Conservation (phyloP, 2,113 vertebrate species). For the Xiphias gladius region DNA sequence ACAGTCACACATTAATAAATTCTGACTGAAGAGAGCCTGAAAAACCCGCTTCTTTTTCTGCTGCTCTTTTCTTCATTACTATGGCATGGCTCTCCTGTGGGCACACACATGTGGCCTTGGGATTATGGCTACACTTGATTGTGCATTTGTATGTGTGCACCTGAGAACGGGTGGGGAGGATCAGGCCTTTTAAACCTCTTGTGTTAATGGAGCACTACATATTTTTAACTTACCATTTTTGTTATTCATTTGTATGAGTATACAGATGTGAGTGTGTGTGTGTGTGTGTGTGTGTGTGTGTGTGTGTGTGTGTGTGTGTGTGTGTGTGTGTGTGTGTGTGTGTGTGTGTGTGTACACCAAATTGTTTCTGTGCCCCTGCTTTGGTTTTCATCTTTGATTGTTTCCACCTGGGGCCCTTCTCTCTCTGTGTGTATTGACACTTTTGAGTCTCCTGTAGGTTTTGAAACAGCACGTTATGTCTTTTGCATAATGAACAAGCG, state of each 20-base stretch:
- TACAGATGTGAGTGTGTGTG: background rate
- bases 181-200: background rate
- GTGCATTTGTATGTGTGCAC: slow-evolving; percentile 1
- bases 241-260: background rate
- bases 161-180: background rate
- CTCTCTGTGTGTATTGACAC: background rate
- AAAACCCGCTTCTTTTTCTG: background rate
- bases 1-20: slow-evolving; percentile 33
- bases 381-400: slow-evolving; percentile 32
- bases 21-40: slow-evolving; percentile 7
- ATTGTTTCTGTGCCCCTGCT: background rate
- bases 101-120: background rate
- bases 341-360: background rate
- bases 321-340: slow-evolving; percentile 10
- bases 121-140: background rate
- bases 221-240: background rate
- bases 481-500: background rate
- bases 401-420: slow-evolving; percentile 19
- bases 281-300: background rate
- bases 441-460: slow-evolving; percentile 1
- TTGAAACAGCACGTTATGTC: background rate
- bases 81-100: background rate
- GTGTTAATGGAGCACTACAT: background rate
- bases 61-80: slow-evolving; percentile 10
- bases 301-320: background rate